Evolutionary conservation across 2,888 invertebrate genomes (phyloP).

Genomic region (Agrotis segetum): DNA sequence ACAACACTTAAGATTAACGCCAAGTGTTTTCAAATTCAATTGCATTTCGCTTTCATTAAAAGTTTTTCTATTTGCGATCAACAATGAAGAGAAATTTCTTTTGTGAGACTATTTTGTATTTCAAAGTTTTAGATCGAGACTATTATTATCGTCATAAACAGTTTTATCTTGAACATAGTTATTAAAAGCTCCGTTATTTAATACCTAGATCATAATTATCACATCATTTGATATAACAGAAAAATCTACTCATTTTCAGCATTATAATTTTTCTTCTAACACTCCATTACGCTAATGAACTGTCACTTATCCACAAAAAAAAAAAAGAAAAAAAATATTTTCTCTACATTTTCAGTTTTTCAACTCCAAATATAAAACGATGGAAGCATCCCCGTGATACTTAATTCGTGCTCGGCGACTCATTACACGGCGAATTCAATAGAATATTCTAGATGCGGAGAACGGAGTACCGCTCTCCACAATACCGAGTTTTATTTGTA

Average conservation of each 20-base stretch:
- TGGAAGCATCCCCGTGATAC: conserved; percentile 35
- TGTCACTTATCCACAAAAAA: conserved; percentile 7
- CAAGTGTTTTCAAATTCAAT: conserved; percentile 55
- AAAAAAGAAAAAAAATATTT: conserved; percentile 15
- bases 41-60: conserved; percentile 40
- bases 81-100: conserved; percentile 17
- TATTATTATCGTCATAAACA: background rate
- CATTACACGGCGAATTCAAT: conserved; percentile 62
- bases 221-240: background rate
- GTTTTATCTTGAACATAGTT: background rate
- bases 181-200: background rate
- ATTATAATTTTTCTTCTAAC: too few relatives aligned
- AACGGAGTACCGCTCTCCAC: conserved; percentile 40
- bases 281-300: conserved; percentile 25
- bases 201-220: background rate
- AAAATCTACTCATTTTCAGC: background rate
- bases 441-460: conserved; percentile 65
- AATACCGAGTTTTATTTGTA: conserved; percentile 54
- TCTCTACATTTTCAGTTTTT: conserved; percentile 23
- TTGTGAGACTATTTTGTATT: conserved; percentile 4
- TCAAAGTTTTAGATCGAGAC: background rate
- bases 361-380: conserved; percentile 4
- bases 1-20: conserved; percentile 33
- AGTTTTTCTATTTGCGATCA: conserved; percentile 46
- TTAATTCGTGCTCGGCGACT: conserved; percentile 62